Evolutionary conservation across 1,140 invertebrate genomes (phyloP).

Genomic region (Diorhabda sublineata): DNA sequence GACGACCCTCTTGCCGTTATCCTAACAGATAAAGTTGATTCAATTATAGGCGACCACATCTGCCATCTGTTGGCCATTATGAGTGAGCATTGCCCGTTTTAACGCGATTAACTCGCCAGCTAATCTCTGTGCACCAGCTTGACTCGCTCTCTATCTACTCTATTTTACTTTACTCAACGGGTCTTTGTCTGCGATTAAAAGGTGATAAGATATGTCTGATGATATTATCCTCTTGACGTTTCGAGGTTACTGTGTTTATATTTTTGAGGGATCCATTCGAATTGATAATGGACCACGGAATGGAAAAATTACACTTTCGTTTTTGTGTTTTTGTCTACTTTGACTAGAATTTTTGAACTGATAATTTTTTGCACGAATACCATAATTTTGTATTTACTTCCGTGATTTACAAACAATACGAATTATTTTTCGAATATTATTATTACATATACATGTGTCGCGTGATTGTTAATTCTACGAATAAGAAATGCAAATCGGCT

Average conservation of each 20-base stretch:
- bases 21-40: slow-evolving; percentile 48
- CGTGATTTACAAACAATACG: too few species aligned
- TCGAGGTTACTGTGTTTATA: slow-evolving; percentile 7
- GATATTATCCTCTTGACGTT: slow-evolving; percentile 4
- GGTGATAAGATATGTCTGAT: slow-evolving; percentile 29
- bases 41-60: slow-evolving; percentile 47
- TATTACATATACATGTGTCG: too few species aligned
- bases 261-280: background rate
- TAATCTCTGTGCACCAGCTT: slow-evolving; percentile 44
- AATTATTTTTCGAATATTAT: too few species aligned
- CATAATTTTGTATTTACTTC: too few species aligned
- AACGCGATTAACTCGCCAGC: slow-evolving; percentile 46
- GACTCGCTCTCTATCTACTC: slow-evolving; percentile 29
- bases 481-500: slow-evolving; percentile 40
- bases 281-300: background rate
- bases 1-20: slow-evolving; percentile 43
- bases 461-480: slow-evolving; percentile 15
- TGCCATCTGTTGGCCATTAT: slow-evolving; percentile 48
- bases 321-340: too few species aligned
- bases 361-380: too few species aligned
- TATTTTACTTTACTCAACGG: slow-evolving; percentile 1
- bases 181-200: slow-evolving; percentile 24
- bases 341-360: too few species aligned
- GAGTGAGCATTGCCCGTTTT: slow-evolving; percentile 42
- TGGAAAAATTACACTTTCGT: too few species aligned